These are phyloP conservation scores for Lasioglossum villosulum DNA, from an alignment of 2,888 invertebrate genomes.

Conservation along the genomic window DNA sequence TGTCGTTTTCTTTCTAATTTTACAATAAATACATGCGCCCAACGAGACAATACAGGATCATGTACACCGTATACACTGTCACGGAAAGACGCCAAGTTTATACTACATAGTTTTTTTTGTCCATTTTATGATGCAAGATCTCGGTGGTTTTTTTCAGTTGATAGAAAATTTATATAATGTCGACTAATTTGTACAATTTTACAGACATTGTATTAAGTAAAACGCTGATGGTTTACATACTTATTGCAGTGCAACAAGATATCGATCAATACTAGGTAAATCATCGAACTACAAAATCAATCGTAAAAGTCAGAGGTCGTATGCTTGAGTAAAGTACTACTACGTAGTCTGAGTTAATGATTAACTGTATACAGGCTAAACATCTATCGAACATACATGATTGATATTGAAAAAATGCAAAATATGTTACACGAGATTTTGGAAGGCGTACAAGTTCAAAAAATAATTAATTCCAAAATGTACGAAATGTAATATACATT, in stretches of 20 bases:
- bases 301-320: constrained; percentile 36
- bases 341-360: constrained; percentile 29
- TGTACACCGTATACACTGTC: constrained; percentile 18
- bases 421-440: constrained; percentile 68
- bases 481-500: constrained; percentile 44
- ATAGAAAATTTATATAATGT: constrained; percentile 65
- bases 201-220: constrained; percentile 51
- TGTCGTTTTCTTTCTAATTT: constrained; percentile 45
- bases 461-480: constrained; percentile 33
- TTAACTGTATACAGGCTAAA: constrained; percentile 54
- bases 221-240: constrained; percentile 29
- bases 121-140: constrained; percentile 39
- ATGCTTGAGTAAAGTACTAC: constrained; percentile 41
- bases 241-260: constrained; percentile 50
- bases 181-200: constrained; percentile 66
- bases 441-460: constrained; percentile 72
- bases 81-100: constrained; percentile 40
- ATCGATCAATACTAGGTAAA: constrained; percentile 34
- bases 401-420: constrained; percentile 75
- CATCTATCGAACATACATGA: constrained; percentile 60
- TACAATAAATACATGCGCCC: constrained; percentile 56
- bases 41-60: constrained; percentile 32
- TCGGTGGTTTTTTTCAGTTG: constrained; percentile 37
- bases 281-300: constrained; percentile 37
- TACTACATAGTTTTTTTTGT: constrained; percentile 36